Conservation (phyloP, 2,888 invertebrate genomes). For the Patella caerulea region DNA sequence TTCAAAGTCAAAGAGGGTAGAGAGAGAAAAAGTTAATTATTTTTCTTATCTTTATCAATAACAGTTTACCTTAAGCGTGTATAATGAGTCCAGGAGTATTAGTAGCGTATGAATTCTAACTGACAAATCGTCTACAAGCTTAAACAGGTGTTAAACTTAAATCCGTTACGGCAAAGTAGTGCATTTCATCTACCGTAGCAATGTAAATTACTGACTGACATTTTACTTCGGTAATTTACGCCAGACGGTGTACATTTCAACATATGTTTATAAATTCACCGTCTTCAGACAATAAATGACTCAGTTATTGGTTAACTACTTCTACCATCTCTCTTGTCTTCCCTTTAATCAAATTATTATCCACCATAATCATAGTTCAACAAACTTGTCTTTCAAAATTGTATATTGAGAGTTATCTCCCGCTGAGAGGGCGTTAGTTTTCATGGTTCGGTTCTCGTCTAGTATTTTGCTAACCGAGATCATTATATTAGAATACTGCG, state of each 20-base stretch:
- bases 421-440: background rate
- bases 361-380: background rate
- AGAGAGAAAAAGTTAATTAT: background rate
- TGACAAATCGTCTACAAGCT: background rate
- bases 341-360: background rate
- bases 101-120: background rate
- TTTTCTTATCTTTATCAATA: slow-evolving; percentile 11
- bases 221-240: slow-evolving; percentile 7
- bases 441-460: too few species aligned
- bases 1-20: too few species aligned
- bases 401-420: background rate
- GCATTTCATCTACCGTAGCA: slow-evolving; percentile 5
- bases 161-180: slow-evolving; percentile 9
- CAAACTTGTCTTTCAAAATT: background rate
- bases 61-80: background rate
- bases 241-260: background rate
- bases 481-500: too few species aligned
- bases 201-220: slow-evolving; percentile 1
- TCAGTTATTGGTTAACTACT: background rate
- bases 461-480: too few species aligned
- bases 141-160: background rate
- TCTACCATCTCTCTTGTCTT: background rate
- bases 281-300: background rate
- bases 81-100: background rate
- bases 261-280: background rate